A percentile compares a stretch with the other conserved stretches of the same genome.
These are phyloP conservation scores for Etheostoma cragini DNA, from an alignment of 2,113 vertebrate genomes.

Conservation along the genomic window DNA sequence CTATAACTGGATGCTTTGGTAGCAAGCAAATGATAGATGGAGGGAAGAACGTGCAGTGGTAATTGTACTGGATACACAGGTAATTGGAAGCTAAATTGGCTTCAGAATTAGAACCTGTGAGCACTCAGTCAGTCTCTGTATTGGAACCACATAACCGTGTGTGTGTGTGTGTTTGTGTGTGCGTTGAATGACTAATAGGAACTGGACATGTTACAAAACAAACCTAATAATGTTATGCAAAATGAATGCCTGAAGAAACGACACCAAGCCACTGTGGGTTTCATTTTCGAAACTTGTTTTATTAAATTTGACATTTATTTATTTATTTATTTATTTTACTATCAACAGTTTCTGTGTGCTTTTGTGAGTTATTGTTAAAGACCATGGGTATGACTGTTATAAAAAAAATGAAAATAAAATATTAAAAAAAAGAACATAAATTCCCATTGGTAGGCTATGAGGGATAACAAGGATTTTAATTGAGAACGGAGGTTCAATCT, in stretches of 20 bases:
- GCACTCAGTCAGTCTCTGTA: conserved; percentile 43
- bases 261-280: conserved; percentile 13
- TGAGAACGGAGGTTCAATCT: not conserved
- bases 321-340: conserved; percentile 11
- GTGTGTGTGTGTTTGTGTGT: conserved; percentile 19
- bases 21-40: conserved; percentile 59
- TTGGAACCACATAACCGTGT: conserved; percentile 37
- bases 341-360: not conserved
- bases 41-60: conserved; percentile 62
- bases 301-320: conserved; percentile 34
- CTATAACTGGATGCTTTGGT: conserved; percentile 51
- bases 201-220: conserved; percentile 23
- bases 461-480: not conserved
- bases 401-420: too few relatives aligned
- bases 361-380: not conserved
- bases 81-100: conserved; percentile 79
- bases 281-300: not conserved
- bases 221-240: not conserved
- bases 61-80: conserved; percentile 73
- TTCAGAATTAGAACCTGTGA: conserved; percentile 67
- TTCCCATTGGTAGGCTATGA: too few relatives aligned
- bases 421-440: too few relatives aligned
- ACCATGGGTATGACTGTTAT: not conserved
- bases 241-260: conserved; percentile 18
- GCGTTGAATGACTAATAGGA: conserved; percentile 22